Base-by-base conservation (phyloP, 2,888 invertebrate species). In the Watsonalla cultraria region DNA sequence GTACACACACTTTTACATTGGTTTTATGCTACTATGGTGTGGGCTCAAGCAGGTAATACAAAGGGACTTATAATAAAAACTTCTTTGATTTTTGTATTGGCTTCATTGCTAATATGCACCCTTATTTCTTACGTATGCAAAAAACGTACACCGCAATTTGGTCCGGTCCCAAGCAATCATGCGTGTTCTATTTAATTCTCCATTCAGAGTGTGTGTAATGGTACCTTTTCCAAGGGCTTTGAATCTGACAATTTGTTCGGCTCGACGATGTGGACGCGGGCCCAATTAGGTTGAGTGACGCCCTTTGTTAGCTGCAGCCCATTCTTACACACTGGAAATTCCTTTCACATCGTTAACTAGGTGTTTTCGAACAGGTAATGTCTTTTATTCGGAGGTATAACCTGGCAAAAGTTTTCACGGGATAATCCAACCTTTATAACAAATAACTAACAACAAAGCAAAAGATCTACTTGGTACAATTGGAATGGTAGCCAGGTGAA, bases 231-330 rank as follows among this genome's bases (percentile, higher is more conserved):
- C 52, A 54, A 57, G 51, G 52, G 57, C 54, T 57, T 57, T 52
- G 57, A 54, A 57, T 48, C 57, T 51, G 57, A 54, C 54, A 57
- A 57, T 51, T 53, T 47, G 47, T 47, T 47, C 48, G 45, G 9
- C 49, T 49, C 49, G 48, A n/a, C 24, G 53, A 35, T 35, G 49
- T 45, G 49, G 34, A 13, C 53, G 53, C 49, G 49, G 13, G 49
- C 58, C 51, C 59, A 62, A 63, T 65, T 63, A 65, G 45, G 47
- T 33, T 39, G 52, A 65, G 62, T 50, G 57, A 54, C 49, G 39
- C 49, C 49, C 37, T 49, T 49, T 49, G 49, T 49, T 49, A 48
- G 37, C 11, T 42, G 42, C 14, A 39, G 49, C 49, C 49, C 15
- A 49, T 49, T 49, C 49, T 39, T 49, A 49, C 49, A 15, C 35